Percentiles rank a stretch among this genome's conserved stretches.
Evolutionary conservation across 2,797 vertebrate species (phyloP).

Genomic region (Phataginus tetradactyla): DNA sequence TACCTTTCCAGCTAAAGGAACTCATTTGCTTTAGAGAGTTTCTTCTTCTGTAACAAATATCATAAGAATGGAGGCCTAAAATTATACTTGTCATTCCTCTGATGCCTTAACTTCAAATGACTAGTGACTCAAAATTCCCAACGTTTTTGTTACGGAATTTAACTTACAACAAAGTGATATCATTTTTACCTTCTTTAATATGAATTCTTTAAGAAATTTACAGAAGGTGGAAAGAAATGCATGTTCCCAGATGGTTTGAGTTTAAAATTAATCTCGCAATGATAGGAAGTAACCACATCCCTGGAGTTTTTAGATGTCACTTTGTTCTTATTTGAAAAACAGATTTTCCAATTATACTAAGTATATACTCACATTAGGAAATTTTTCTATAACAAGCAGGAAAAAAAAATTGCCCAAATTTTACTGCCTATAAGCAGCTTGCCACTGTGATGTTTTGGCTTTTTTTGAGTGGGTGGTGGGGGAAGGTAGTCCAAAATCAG

Average conservation of each 20-base stretch:
- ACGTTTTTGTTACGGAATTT: conserved; percentile 22
- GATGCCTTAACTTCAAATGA: not conserved
- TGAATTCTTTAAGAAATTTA: not conserved
- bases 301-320: not conserved
- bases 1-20: not conserved
- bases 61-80: not conserved
- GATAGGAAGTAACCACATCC: not conserved
- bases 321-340: conserved; percentile 27
- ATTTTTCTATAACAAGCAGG: not conserved
- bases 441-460: not conserved
- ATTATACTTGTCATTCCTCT: not conserved
- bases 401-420: not conserved
- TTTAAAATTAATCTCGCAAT: conserved; percentile 26
- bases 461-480: not conserved
- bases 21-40: not conserved
- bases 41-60: not conserved
- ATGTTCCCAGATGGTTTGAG: not conserved
- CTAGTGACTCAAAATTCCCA: not conserved
- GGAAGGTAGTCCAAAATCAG: not conserved
- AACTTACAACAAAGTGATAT: not conserved
- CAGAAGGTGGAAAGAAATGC: not conserved
- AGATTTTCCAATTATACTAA: not conserved
- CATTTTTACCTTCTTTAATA: not conserved
- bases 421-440: not conserved
- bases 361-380: not conserved